Evolutionary conservation across 2,888 invertebrate species (phyloP), one percentile per base, ranked within the genome.

Genomic region (Troglohyphantes excavatus): DNA sequence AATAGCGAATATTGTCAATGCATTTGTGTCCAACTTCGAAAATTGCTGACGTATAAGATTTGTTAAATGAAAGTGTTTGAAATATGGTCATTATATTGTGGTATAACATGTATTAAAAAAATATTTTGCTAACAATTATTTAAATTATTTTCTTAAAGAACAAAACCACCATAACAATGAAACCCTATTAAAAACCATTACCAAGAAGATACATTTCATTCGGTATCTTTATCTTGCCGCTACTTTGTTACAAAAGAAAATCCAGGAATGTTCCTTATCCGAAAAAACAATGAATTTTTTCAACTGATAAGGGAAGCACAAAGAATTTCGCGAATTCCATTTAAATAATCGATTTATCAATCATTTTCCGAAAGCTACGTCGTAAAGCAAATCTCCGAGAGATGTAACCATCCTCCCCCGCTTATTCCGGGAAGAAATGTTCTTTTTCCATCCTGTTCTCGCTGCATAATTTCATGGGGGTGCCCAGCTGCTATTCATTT

Each of bases 331-430:
- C 27, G 59, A 82, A 82, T 82, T 53, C 61, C 70, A 82, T 82
- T 82, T 82, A 82, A 82, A 82, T 82, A 82, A 82, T 82, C 53
- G 70, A 82, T 82, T 70, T 70, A 82, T 82, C 82, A 82, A 82
- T 82, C 82, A 82, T 81, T 65, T 63, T 65, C 17, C 19, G 21
- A 65, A 78, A 65, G 78, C 78, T 19, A 65, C 21, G 78, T 65
- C 78, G 78, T 23, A 33, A 65, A 65, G 63, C 78, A 65, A 78
- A 78, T 78, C 78, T 78, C 65, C 43, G 6, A 39, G 63, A 63
- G 63, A 39, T 65, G 76, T 63, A 78, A 63, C 33, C 21, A 63
- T 29, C 53, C 53, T 23, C 26, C 65, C 13, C n/a, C 21, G 13
- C 13, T 9, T 59, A 33, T 61, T 53, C 73, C 11, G 59, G 17